Conservation (phyloP, 2,888 invertebrate genomes). For the Anthophora plumipes region DNA sequence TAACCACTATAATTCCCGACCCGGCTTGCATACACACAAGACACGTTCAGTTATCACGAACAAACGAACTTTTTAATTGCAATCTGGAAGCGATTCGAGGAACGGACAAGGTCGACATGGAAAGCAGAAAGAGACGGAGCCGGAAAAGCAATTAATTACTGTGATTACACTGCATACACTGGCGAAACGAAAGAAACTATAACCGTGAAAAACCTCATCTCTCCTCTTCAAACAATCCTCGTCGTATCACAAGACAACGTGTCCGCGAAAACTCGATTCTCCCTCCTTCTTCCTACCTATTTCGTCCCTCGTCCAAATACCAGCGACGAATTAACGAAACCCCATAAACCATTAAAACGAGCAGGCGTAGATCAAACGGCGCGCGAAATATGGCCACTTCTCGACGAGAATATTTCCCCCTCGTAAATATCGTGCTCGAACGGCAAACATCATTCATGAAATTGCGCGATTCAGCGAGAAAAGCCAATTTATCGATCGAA, state of each 20-base stretch:
- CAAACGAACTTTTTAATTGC: conserved; percentile 38
- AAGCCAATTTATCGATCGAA: conserved; percentile 1
- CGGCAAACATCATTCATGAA: background rate
- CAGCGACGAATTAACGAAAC: background rate
- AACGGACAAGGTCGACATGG: background rate
- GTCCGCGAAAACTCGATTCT: background rate
- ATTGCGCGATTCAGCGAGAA: background rate
- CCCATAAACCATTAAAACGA: background rate
- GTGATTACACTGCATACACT: conserved; percentile 45
- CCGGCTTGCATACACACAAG: background rate
- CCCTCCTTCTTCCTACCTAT: background rate
- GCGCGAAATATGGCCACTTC: background rate
- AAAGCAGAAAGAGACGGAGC: background rate
- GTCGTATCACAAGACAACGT: background rate
- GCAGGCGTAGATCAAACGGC: background rate
- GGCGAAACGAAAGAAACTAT: conserved; percentile 14
- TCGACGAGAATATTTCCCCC: background rate
- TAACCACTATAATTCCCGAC: background rate
- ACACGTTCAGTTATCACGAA: conserved; percentile 9
- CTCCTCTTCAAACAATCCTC: conserved; percentile 33
- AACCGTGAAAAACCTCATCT: conserved; percentile 21
- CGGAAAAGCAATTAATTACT: conserved; percentile 49
- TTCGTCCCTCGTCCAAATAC: background rate
- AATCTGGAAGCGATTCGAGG: conserved; percentile 15
- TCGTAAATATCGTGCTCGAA: background rate